Percentiles rank a stretch among this genome's conserved stretches.
Evolutionary conservation across 2,888 invertebrate genomes (phyloP).

Genomic region (Cactoblastis cactorum): DNA sequence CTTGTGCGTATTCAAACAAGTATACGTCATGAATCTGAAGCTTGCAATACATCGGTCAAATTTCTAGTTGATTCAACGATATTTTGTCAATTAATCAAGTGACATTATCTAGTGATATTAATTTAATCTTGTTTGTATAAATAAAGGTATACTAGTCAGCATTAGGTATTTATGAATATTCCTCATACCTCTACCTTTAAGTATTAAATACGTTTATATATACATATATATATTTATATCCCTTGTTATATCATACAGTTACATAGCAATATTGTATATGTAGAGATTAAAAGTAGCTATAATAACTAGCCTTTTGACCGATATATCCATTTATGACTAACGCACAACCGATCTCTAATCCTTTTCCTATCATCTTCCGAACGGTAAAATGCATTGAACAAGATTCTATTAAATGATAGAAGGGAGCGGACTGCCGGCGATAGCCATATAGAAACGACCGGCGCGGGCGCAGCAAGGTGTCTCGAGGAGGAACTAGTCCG

Average conservation of each 20-base stretch:
- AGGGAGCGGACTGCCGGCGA: slow-evolving; percentile 28
- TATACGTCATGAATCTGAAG: slow-evolving; percentile 27
- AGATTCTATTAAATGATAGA: slow-evolving; percentile 36
- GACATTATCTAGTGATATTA: slow-evolving; percentile 78
- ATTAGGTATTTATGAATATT: slow-evolving; percentile 56
- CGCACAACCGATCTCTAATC: slow-evolving; percentile 59
- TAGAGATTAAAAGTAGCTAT: slow-evolving; percentile 52
- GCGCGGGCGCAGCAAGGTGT: slow-evolving; percentile 33
- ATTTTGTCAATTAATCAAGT: slow-evolving; percentile 61
- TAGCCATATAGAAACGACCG: slow-evolving; percentile 42
- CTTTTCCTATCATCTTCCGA: slow-evolving; percentile 33
- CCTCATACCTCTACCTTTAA: slow-evolving; percentile 48
- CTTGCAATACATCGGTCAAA: slow-evolving; percentile 62
- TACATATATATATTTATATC: slow-evolving; percentile 37
- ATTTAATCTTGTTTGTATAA: slow-evolving; percentile 67
- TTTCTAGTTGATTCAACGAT: slow-evolving; percentile 55
- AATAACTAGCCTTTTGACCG: slow-evolving; percentile 76
- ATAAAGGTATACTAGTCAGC: slow-evolving; percentile 73
- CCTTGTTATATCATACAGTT: slow-evolving; percentile 40
- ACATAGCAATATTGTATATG: slow-evolving; percentile 51
- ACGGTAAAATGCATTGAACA: slow-evolving; percentile 20
- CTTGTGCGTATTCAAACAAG: slow-evolving; percentile 59
- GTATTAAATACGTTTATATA: slow-evolving; percentile 42
- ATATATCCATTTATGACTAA: slow-evolving; percentile 71
- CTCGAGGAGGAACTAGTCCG: slow-evolving; percentile 60